These are phyloP conservation scores for Acanthochromis polyacanthus DNA, from an alignment of 2,113 vertebrate species.

Conservation along the genomic window DNA sequence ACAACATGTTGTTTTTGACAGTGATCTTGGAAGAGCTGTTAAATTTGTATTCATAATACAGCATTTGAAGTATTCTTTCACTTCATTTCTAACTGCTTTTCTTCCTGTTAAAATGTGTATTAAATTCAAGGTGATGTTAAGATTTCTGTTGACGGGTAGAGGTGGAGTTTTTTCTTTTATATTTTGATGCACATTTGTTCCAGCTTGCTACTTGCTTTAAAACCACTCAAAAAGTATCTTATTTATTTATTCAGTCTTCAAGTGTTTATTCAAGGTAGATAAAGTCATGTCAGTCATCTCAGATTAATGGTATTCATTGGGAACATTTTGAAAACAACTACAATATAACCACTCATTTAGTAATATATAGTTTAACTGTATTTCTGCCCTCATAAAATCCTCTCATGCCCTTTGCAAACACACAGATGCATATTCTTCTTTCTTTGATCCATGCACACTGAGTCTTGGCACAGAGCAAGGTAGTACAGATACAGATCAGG, in stretches of 20 bases:
- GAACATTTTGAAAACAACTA: conserved; percentile 25
- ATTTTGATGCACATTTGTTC: conserved; percentile 1
- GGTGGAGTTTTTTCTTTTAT: background rate
- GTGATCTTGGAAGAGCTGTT: too few species aligned
- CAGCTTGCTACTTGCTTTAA: background rate
- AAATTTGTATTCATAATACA: too few species aligned
- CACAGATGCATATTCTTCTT: background rate
- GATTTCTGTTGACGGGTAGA: background rate
- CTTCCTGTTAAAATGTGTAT: background rate
- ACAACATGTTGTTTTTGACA: too few species aligned
- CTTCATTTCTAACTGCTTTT: background rate
- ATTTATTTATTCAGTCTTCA: conserved; percentile 1
- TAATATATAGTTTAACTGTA: conserved; percentile 65
- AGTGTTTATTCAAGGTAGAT: conserved; percentile 1
- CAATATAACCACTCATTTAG: conserved; percentile 2
- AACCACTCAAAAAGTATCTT: background rate
- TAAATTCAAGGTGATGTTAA: background rate
- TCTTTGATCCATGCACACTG: conserved; percentile 22
- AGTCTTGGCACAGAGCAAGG: conserved; percentile 34
- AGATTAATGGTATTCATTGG: conserved; percentile 2
- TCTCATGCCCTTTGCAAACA: conserved; percentile 46
- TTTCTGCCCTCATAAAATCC: conserved; percentile 45
- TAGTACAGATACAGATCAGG: conserved; percentile 46
- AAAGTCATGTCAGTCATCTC: background rate
- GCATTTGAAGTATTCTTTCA: too few species aligned